Evolutionary conservation across 2,113 vertebrate species (phyloP).

Genomic region (Acanthochromis polyacanthus): DNA sequence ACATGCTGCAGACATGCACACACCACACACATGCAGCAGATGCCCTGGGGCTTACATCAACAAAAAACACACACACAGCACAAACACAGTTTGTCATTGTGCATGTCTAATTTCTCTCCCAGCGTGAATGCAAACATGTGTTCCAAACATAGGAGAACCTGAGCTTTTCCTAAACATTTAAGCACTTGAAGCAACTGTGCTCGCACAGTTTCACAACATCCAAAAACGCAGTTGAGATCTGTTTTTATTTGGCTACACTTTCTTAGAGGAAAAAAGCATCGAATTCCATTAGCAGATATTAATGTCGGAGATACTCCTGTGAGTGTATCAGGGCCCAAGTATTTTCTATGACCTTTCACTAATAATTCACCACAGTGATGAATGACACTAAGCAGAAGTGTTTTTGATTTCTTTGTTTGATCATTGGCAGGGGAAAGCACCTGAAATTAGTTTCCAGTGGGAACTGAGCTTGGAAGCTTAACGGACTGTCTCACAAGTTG

Average conservation of each 20-base stretch:
- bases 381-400: constrained; percentile 53
- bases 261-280: constrained; percentile 13
- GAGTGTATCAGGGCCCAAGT: background rate
- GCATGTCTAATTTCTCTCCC: constrained; percentile 36
- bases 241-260: constrained; percentile 35
- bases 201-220: constrained; percentile 31
- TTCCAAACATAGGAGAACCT: constrained; percentile 39
- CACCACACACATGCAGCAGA: constrained; percentile 35
- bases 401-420: constrained; percentile 41
- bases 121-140: constrained; percentile 56
- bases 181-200: constrained; percentile 4
- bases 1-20: constrained; percentile 3
- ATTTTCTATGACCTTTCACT: constrained; percentile 19
- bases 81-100: constrained; percentile 50
- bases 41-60: constrained; percentile 34
- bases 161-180: constrained; percentile 45
- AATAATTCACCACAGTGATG: constrained; percentile 51
- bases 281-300: constrained; percentile 30
- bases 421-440: constrained; percentile 47
- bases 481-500: constrained; percentile 28
- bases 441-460: constrained; percentile 53
- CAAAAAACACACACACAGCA: constrained; percentile 22
- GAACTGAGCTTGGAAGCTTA: constrained; percentile 41
- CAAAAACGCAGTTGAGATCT: constrained; percentile 25
- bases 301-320: constrained; percentile 27